Percentiles rank a stretch among this genome's conserved stretches.
These are phyloP conservation scores for Salmo trutta DNA, from an alignment of 2,797 vertebrate genomes.

Conservation along the genomic window DNA sequence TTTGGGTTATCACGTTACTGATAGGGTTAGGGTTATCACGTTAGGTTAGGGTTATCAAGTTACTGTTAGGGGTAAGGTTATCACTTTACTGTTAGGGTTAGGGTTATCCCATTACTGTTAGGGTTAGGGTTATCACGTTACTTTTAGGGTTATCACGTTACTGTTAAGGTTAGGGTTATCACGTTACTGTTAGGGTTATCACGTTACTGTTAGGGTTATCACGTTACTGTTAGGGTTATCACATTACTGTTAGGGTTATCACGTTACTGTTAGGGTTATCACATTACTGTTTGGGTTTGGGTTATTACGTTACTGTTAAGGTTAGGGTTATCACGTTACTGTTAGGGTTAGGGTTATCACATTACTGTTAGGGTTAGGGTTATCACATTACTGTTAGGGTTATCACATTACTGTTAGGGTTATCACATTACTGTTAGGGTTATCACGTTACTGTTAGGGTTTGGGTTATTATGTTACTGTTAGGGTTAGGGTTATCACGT, in stretches of 20 bases:
- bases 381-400: slow-evolving; percentile 51
- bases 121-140: too few species aligned
- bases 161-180: background rate
- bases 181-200: background rate
- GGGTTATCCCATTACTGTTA: too few species aligned
- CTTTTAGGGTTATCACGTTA: slow-evolving; percentile 50
- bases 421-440: too few species aligned
- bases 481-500: background rate
- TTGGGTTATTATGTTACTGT: background rate
- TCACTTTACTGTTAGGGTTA: background rate
- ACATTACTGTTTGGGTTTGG: too few species aligned
- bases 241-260: slow-evolving; percentile 52
- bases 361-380: too few species aligned
- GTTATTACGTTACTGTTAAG: slow-evolving; percentile 51
- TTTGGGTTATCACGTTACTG: too few species aligned
- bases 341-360: background rate
- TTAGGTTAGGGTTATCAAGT: slow-evolving; percentile 74
- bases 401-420: too few species aligned
- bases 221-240: too few species aligned
- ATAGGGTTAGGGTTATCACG: too few species aligned
- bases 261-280: background rate
- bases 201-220: too few species aligned
- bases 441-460: slow-evolving; percentile 80
- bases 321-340: background rate
- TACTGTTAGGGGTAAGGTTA: slow-evolving; percentile 52